Evolutionary conservation across 2,888 invertebrate genomes (phyloP).

Genomic region (Orchestes rusci): DNA sequence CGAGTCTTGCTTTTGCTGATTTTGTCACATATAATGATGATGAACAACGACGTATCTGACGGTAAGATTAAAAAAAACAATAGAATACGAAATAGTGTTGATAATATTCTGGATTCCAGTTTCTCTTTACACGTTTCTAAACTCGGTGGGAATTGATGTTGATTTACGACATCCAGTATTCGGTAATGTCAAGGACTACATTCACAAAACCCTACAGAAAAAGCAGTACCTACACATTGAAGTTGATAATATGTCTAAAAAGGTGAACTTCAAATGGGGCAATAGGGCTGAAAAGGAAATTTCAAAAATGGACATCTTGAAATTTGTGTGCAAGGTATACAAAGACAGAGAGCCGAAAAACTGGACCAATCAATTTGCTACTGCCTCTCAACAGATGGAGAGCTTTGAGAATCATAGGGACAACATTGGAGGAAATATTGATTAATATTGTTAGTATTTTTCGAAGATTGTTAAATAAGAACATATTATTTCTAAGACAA

Average conservation of each 20-base stretch:
- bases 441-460: no score
- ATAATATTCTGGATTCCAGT: slow-evolving; percentile 24
- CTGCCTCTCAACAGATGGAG: slow-evolving; percentile 30
- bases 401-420: no score
- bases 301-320: slow-evolving; percentile 31
- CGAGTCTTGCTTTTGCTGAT: slow-evolving; percentile 32
- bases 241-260: slow-evolving; percentile 29
- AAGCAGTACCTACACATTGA: slow-evolving; percentile 31
- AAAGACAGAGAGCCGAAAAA: slow-evolving; percentile 28
- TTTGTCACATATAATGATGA: slow-evolving; percentile 35
- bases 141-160: slow-evolving; percentile 29
- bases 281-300: slow-evolving; percentile 34
- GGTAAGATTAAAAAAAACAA: slow-evolving; percentile 28
- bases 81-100: not conserved
- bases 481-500: no score
- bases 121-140: slow-evolving; percentile 32
- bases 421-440: no score
- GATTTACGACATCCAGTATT: slow-evolving; percentile 31
- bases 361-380: slow-evolving; percentile 31
- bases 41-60: slow-evolving; percentile 29
- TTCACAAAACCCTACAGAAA: slow-evolving; percentile 28
- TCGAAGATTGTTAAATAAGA: no score
- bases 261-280: slow-evolving; percentile 31
- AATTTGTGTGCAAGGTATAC: slow-evolving; percentile 35
- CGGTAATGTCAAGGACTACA: slow-evolving; percentile 33